phyloP scores from a whole-genome alignment of 1,140 invertebrate genomes.

The Formica exsecta region DNA sequence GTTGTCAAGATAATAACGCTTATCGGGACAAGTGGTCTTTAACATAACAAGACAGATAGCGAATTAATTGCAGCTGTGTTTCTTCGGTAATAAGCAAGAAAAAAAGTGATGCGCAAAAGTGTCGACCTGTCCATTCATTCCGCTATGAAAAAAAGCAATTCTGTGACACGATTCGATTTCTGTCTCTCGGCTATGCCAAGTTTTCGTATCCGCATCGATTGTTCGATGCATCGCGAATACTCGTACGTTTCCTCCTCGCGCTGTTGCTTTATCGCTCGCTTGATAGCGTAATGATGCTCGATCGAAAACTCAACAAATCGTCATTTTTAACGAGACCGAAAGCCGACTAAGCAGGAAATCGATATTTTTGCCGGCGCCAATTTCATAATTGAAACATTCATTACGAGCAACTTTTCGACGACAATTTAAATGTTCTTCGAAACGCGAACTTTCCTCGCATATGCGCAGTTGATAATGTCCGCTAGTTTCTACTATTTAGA shows the following conservation, averaged over 20 bases:
- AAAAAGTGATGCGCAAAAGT: not conserved
- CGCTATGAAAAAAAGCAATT: not conserved
- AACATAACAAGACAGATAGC: slow-evolving; percentile 24
- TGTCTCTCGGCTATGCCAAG: not conserved
- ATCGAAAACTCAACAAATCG: slow-evolving; percentile 22
- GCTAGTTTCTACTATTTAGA: not conserved
- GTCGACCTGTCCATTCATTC: not conserved
- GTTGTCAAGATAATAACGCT: slow-evolving; percentile 31
- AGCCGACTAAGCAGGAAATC: slow-evolving; percentile 7
- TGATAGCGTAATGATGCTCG: not conserved
- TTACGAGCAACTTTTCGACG: not conserved
- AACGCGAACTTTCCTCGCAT: not conserved
- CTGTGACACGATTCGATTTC: not conserved
- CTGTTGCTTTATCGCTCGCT: slow-evolving; percentile 11
- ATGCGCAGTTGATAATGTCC: not conserved
- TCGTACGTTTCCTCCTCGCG: not conserved
- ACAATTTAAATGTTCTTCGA: not conserved
- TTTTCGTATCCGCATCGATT: slow-evolving; percentile 6
- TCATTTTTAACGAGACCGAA: not conserved
- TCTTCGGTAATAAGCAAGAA: not conserved
- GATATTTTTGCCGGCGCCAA: not conserved
- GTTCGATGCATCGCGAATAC: not conserved
- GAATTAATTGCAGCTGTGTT: slow-evolving; percentile 45
- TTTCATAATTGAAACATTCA: slow-evolving; percentile 32
- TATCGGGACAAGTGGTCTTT: slow-evolving; percentile 40